Evolutionary conservation across 2,797 vertebrate species (phyloP).

Genomic region (Betta splendens): DNA sequence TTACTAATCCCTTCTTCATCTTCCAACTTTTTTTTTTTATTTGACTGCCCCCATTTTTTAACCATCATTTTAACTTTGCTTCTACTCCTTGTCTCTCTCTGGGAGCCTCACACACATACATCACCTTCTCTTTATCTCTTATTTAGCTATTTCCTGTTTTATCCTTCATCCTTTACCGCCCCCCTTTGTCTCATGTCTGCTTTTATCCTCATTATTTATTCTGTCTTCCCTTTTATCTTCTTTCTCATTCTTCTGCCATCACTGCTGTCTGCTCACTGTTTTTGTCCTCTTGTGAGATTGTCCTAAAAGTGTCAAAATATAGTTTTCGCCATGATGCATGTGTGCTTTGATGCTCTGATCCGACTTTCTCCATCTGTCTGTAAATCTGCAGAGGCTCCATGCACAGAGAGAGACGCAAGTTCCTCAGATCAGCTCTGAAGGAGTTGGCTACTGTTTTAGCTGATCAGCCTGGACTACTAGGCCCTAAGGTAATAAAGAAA

Average conservation of each 20-base stretch:
- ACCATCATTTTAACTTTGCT: conserved; percentile 12
- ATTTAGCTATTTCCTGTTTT: neutral
- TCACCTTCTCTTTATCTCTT: conserved; percentile 28
- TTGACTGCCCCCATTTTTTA: conserved; percentile 10
- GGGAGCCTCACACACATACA: conserved; percentile 32
- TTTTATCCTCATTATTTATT: conserved; percentile 61
- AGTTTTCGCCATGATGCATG: conserved; percentile 26
- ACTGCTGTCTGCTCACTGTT: conserved; percentile 24
- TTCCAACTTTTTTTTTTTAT: conserved; percentile 25
- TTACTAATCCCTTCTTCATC: conserved; percentile 6
- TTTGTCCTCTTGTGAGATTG: conserved; percentile 49
- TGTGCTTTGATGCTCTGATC: conserved; percentile 30
- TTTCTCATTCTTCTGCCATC: conserved; percentile 44
- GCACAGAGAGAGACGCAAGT: conserved; percentile 97
- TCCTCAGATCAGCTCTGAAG: conserved; percentile 95
- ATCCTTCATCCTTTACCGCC: conserved; percentile 21
- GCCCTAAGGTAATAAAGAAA: conserved; percentile 89
- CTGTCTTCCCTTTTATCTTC: conserved; percentile 58
- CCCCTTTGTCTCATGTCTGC: conserved; percentile 29
- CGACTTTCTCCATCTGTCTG: conserved; percentile 35
- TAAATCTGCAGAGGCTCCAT: conserved; percentile 87
- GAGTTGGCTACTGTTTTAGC: conserved; percentile 95
- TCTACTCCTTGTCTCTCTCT: conserved; percentile 6
- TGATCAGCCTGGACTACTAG: conserved; percentile 96
- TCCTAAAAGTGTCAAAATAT: conserved; percentile 66